Percentiles rank a stretch among this genome's conserved stretches.
These are phyloP conservation scores for Cettia cetti DNA, from an alignment of 2,113 vertebrate genomes.

Conservation along the genomic window DNA sequence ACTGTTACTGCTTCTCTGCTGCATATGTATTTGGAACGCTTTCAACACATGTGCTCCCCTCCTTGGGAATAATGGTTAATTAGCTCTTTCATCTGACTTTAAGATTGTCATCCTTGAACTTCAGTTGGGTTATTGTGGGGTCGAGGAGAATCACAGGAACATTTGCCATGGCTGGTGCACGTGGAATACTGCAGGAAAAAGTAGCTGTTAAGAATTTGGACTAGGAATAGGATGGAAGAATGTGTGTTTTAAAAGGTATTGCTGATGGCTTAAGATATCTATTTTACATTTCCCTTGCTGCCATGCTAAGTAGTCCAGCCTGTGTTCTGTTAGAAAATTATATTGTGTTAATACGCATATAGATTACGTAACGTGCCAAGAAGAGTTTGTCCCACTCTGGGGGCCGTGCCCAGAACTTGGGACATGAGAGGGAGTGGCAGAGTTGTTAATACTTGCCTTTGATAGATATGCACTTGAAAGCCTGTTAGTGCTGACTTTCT, in stretches of 20 bases:
- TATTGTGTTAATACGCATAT: background rate
- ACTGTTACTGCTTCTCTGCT: background rate
- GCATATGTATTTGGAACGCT: background rate
- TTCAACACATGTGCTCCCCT: background rate
- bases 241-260: background rate
- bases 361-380: background rate
- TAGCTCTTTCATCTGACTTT: background rate
- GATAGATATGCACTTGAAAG: background rate
- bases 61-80: background rate
- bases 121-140: background rate
- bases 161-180: background rate
- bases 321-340: background rate
- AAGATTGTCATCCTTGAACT: background rate
- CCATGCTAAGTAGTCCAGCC: background rate
- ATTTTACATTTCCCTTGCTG: background rate
- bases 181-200: background rate
- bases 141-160: background rate
- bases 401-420: background rate
- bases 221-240: background rate
- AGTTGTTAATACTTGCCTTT: conserved; percentile 48
- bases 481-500: background rate
- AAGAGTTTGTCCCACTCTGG: background rate
- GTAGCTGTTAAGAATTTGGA: background rate
- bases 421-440: conserved; percentile 27
- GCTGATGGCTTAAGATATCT: background rate